Conservation (phyloP, 2,797 vertebrate genomes). For the Varecia variegata region DNA sequence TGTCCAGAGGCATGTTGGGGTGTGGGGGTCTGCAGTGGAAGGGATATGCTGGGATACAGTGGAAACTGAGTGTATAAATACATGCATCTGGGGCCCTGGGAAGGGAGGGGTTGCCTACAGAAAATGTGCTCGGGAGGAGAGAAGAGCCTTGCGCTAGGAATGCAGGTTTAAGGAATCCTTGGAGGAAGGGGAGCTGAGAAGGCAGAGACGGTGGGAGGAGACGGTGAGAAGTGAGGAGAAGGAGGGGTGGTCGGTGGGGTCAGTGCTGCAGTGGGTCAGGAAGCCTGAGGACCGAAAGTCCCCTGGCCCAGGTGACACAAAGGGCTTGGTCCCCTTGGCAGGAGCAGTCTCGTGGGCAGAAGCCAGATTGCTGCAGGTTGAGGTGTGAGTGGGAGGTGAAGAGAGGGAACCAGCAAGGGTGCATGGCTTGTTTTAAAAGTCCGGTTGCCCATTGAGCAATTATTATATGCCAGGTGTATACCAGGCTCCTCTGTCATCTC, state of each 20-base stretch:
- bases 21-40: not conserved
- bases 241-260: too few species aligned
- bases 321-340: not conserved
- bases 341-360: not conserved
- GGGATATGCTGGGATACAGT: not conserved
- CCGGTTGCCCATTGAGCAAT: not conserved
- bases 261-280: not conserved
- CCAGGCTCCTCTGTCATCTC: not conserved
- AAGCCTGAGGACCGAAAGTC: not conserved
- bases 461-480: not conserved
- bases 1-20: not conserved
- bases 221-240: not conserved
- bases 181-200: not conserved
- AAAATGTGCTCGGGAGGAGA: not conserved
- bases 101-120: not conserved
- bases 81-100: not conserved
- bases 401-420: not conserved
- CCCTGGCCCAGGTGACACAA: accelerated
- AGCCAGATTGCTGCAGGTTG: not conserved
- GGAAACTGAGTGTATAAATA: accelerated
- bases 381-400: not conserved
- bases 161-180: not conserved
- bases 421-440: not conserved
- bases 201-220: not conserved
- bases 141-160: not conserved